A percentile compares a stretch with the other conserved stretches of the same genome.
Evolutionary conservation across 2,113 vertebrate species (phyloP).

Genomic region (Erythrolamprus reginae): DNA sequence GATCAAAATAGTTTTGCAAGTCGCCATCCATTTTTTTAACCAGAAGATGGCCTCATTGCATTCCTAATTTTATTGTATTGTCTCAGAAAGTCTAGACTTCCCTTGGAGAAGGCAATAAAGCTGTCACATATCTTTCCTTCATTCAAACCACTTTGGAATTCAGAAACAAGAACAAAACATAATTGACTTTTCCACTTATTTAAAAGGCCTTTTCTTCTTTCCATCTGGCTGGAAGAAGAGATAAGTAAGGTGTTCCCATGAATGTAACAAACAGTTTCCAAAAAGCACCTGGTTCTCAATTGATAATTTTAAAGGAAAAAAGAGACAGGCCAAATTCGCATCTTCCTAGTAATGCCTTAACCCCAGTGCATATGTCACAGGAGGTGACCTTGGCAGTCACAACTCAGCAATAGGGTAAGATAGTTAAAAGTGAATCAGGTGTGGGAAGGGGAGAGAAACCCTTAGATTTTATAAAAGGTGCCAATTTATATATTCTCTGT

Average conservation of each 20-base stretch:
- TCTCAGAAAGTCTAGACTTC: background rate
- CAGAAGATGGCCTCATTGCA: conserved; percentile 57
- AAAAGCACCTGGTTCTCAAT: background rate
- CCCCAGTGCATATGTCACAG: background rate
- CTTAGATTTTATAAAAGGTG: background rate
- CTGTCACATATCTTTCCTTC: background rate
- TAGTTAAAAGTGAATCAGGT: background rate
- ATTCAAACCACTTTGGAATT: background rate
- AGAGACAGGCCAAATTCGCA: background rate
- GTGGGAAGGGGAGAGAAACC: background rate
- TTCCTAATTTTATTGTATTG: background rate
- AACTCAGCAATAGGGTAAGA: background rate
- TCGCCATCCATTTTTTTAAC: background rate
- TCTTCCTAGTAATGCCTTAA: background rate
- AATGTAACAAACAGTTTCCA: background rate
- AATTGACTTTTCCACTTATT: background rate
- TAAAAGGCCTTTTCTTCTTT: background rate
- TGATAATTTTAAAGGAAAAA: background rate
- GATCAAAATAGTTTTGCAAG: background rate
- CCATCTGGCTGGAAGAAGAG: fast-evolving
- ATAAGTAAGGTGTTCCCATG: background rate
- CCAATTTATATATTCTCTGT: background rate
- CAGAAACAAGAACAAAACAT: background rate
- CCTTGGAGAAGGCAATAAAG: background rate
- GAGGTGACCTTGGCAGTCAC: fast-evolving